These are phyloP conservation scores for Charina bottae DNA, from an alignment of 2,113 vertebrate species.

Conservation along the genomic window DNA sequence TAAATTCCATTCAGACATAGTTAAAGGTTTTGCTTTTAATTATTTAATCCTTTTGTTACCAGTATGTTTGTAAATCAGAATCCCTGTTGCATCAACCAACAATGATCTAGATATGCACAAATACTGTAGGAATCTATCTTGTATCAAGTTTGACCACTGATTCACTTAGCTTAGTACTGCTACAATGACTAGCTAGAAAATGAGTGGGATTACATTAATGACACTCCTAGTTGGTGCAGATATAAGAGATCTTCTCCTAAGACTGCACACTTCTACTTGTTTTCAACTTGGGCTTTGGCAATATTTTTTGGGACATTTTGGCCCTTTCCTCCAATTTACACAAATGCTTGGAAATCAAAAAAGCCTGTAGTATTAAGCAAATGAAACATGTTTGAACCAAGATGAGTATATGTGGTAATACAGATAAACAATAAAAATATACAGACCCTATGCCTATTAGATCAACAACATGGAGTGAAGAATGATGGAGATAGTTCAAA, in stretches of 20 bases:
- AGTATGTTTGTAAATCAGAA: neutral
- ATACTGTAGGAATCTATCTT: neutral
- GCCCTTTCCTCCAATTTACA: neutral
- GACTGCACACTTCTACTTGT: neutral
- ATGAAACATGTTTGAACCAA: neutral
- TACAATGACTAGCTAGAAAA: neutral
- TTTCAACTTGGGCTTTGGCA: neutral
- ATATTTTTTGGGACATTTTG: neutral
- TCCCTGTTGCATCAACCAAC: neutral
- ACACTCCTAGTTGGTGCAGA: neutral
- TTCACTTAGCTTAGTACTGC: neutral
- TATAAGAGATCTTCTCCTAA: neutral
- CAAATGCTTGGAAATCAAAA: neutral
- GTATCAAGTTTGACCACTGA: neutral
- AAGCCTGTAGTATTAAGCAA: neutral
- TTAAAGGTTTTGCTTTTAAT: neutral
- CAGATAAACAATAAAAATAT: fast-evolving
- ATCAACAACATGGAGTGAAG: neutral
- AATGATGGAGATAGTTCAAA: fast-evolving
- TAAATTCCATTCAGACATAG: neutral
- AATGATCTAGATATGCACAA: neutral
- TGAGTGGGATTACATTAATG: neutral
- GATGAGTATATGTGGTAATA: neutral
- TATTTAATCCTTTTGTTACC: neutral
- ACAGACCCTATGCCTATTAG: neutral